These are phyloP conservation scores for Miniopterus natalensis DNA, from an alignment of 2,113 vertebrate genomes.

Conservation along the genomic window DNA sequence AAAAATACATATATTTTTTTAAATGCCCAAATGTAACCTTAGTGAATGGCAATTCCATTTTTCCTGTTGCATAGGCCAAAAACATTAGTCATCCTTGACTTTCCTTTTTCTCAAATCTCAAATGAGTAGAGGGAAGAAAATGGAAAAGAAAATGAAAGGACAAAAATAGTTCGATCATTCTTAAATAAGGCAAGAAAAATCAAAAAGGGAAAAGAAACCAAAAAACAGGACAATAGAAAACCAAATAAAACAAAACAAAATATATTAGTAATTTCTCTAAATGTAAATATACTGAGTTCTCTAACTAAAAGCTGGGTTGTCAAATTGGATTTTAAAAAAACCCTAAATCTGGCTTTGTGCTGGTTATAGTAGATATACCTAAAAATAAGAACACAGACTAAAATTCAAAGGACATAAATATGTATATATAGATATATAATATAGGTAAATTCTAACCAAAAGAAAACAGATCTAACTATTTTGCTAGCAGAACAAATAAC, in stretches of 20 bases:
- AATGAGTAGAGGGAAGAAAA: background rate
- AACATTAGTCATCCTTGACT: background rate
- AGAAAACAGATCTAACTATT: background rate
- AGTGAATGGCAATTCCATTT: constrained; percentile 14
- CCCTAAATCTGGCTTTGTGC: background rate
- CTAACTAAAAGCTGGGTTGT: background rate
- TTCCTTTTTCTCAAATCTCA: background rate
- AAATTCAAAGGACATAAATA: background rate
- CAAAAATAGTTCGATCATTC: constrained; percentile 11
- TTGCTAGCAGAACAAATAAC: constrained; percentile 15
- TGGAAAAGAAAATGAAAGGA: background rate
- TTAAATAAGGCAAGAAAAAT: constrained; percentile 24
- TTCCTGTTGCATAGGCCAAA: background rate
- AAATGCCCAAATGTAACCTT: constrained; percentile 5
- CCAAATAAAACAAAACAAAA: background rate
- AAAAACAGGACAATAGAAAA: constrained; percentile 37
- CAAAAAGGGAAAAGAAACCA: constrained; percentile 12
- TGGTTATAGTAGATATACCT: background rate
- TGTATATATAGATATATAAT: background rate
- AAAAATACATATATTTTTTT: no score
- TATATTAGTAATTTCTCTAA: constrained; percentile 20
- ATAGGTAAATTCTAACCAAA: background rate
- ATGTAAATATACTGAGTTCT: background rate
- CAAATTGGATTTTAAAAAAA: background rate
- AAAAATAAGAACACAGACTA: constrained; percentile 35